phyloP scores from a whole-genome alignment of 1,140 invertebrate genomes.

The Alviniconcha marisindica region DNA sequence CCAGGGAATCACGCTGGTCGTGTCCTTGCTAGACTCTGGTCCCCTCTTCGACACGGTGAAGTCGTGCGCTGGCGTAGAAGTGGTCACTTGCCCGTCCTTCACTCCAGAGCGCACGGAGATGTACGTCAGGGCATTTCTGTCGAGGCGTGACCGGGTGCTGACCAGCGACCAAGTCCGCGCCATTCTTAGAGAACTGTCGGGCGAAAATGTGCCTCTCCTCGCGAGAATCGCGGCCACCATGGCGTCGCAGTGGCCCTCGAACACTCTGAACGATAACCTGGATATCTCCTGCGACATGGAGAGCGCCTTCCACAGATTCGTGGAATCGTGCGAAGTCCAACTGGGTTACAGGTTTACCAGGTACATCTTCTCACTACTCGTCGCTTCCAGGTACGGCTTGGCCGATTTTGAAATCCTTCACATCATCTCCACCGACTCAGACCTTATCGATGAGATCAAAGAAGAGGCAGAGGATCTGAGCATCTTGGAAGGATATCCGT shows the following conservation, averaged over 20 bases:
- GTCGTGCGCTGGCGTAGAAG: neutral
- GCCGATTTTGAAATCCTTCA: conserved; percentile 48
- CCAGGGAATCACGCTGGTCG: conserved; percentile 31
- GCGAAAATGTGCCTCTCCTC: conserved; percentile 35
- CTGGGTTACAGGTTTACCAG: conserved; percentile 44
- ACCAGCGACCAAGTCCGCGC: conserved; percentile 41
- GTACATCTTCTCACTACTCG: conserved; percentile 48
- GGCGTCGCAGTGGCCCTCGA: conserved; percentile 44
- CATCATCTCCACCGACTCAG: conserved; percentile 41
- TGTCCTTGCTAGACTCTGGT: conserved; percentile 27
- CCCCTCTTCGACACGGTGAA: conserved; percentile 36
- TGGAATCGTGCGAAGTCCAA: conserved; percentile 41
- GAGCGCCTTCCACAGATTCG: conserved; percentile 36
- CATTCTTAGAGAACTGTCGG: conserved; percentile 33
- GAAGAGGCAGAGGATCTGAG: conserved; percentile 45
- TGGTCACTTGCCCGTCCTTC: neutral
- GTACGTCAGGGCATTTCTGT: conserved; percentile 25
- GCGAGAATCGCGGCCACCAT: conserved; percentile 25
- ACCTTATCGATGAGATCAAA: conserved; percentile 46
- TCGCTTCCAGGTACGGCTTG: conserved; percentile 43
- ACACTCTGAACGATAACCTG: conserved; percentile 40
- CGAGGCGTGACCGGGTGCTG: conserved; percentile 15
- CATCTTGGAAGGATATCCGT: conserved; percentile 51
- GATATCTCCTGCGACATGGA: conserved; percentile 31
- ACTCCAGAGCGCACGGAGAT: neutral